Base-by-base conservation (phyloP, 1,140 invertebrate species). In the Drosophila equinoxialis region DNA sequence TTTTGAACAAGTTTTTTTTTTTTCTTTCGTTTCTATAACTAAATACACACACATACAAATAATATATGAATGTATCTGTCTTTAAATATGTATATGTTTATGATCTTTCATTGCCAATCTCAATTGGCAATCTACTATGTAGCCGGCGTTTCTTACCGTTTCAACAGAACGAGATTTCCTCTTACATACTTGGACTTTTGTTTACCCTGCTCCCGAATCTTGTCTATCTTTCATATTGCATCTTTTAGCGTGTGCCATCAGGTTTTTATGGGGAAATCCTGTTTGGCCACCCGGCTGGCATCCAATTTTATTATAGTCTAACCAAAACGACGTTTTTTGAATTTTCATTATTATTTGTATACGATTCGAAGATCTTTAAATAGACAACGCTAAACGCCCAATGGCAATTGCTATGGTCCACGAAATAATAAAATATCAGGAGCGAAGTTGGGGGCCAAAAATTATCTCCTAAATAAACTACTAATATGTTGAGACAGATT, bases 251-350 rank as follows among this genome's bases (percentile, higher is more conserved):
- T 37, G 33, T 54, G 51, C 71, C 68, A 71, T 83, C 72, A 65
- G 74, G 80, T 87, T 87, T 84, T 89, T 84, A 80, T 89, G 84
- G 84, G 84, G 84, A 89, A 87, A 87, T 87, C 84, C 84, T 87
- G 83, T 89, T 59, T 80, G 70, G 68, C 72, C 83, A 77, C 33
- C 63, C 71, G 68, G 51, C 51, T 48, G 69, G 67, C 79, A 73
- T 77, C 72, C 61, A 66, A 57, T 87, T 86, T 87, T 87, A 87
- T 87, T 35, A 59, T 37, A 79, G 79, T 82, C 77, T 72, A 33
- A 42, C 35, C 48, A 48, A 73, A 71, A 77, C 63, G 74, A 76
- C 75, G 69, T 35, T 35, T 74, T 65, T 74, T 63, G 37, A 59
- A 57, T 54, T 63, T 51, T 59, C 51, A 64, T 74, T 69, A 64